Conservation (phyloP, 2,888 invertebrate genomes). For the Lycia hirtaria region DNA sequence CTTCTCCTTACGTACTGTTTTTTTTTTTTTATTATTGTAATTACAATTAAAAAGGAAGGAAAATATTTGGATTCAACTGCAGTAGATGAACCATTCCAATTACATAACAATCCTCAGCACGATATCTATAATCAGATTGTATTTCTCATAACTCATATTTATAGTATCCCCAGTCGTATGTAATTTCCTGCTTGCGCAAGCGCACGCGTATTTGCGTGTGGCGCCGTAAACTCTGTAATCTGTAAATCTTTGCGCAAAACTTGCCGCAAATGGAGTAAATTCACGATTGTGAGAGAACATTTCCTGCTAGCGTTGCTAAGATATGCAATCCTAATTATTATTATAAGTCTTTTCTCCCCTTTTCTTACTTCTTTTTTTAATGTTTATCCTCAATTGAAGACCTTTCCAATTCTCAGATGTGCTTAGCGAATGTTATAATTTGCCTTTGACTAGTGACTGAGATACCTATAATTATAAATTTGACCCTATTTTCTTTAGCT, state of each 20-base stretch:
- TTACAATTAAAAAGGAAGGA: no score
- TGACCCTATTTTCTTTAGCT: no score
- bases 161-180: conserved; percentile 33
- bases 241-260: conserved; percentile 49
- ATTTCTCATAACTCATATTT: conserved; percentile 16
- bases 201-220: conserved; percentile 43
- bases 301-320: conserved; percentile 11
- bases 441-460: no score
- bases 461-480: no score
- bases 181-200: conserved; percentile 57
- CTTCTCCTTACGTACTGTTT: no score
- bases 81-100: not conserved
- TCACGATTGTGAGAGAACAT: conserved; percentile 16
- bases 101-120: not conserved
- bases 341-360: no score
- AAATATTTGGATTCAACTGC: no score
- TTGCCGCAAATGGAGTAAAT: conserved; percentile 13
- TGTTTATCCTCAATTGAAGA: no score
- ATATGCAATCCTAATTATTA: not conserved
- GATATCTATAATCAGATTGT: conserved; percentile 10
- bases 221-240: conserved; percentile 47
- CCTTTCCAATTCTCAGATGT: no score
- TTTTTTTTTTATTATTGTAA: no score
- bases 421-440: no score
- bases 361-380: no score